These are phyloP conservation scores for Aselliscus stoliczkanus DNA, from an alignment of 2,797 vertebrate species.

Conservation along the genomic window DNA sequence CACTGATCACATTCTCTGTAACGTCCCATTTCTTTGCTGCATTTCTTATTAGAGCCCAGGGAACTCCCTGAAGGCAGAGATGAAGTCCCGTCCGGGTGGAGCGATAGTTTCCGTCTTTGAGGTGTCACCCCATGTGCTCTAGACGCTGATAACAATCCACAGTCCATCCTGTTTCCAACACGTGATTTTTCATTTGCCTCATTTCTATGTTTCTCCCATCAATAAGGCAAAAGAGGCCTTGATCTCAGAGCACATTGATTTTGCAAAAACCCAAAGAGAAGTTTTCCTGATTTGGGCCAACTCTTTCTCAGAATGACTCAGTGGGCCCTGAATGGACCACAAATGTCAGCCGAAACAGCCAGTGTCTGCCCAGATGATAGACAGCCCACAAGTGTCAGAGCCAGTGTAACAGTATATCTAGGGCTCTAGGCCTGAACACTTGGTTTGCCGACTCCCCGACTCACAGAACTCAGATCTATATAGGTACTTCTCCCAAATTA, in stretches of 20 bases:
- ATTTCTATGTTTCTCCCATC: not conserved
- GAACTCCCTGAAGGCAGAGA: not conserved
- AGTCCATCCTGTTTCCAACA: not conserved
- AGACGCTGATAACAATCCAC: not conserved
- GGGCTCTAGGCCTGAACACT: not conserved
- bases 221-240: not conserved
- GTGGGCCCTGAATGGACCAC: accelerated
- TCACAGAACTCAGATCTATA: not conserved
- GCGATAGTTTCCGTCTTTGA: no score
- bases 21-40: not conserved
- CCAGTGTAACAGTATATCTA: no score
- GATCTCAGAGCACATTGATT: not conserved
- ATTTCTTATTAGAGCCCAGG: not conserved
- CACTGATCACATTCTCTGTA: not conserved
- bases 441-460: no score
- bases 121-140: not conserved
- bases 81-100: not conserved
- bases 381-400: not conserved
- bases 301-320: not conserved
- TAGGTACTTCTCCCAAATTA: not conserved
- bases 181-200: not conserved
- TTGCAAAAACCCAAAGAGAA: not conserved
- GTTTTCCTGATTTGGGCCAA: not conserved
- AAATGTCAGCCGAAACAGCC: not conserved
- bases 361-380: not conserved